Percentiles rank a stretch among this genome's conserved stretches.
Conservation (phyloP, 1,140 invertebrate genomes). For the Lepidurus packardi region DNA sequence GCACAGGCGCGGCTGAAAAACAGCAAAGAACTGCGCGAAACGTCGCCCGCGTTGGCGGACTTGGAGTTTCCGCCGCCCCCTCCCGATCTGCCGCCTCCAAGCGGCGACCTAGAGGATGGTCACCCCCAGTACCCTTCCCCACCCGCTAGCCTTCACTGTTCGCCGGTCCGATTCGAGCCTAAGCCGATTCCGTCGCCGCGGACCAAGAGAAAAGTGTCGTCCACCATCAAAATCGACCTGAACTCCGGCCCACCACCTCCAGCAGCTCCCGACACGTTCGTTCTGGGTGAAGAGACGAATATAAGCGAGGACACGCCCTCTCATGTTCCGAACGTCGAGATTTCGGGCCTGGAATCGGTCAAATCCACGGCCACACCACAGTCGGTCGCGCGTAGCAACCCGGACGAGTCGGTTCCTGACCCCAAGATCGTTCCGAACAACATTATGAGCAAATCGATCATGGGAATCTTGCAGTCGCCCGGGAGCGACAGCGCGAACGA, state of each 20-base stretch:
- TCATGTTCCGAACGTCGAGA: too few species aligned
- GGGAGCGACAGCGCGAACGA: neutral
- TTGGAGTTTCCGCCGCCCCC: constrained; percentile 80
- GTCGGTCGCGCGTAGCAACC: neutral
- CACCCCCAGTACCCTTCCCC: constrained; percentile 34
- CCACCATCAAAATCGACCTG: constrained; percentile 42
- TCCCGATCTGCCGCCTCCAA: constrained; percentile 39
- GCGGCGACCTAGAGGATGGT: constrained; percentile 26
- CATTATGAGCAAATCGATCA: constrained; percentile 32
- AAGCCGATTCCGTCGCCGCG: constrained; percentile 34
- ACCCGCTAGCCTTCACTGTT: constrained; percentile 16
- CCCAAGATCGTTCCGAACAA: neutral
- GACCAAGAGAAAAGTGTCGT: constrained; percentile 33
- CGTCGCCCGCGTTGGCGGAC: constrained; percentile 59
- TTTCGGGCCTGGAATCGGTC: too few species aligned
- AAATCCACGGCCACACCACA: neutral
- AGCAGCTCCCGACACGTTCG: constrained; percentile 18
- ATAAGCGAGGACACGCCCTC: constrained; percentile 12
- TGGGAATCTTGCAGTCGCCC: constrained; percentile 31
- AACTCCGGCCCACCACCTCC: constrained; percentile 40
- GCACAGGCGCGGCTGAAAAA: constrained; percentile 22
- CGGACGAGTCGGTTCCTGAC: neutral
- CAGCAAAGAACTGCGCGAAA: constrained; percentile 9
- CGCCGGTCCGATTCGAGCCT: constrained; percentile 33
- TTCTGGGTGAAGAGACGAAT: constrained; percentile 30